phyloP scores from a whole-genome alignment of 2,113 vertebrate species.

The Oreotragus oreotragus region DNA sequence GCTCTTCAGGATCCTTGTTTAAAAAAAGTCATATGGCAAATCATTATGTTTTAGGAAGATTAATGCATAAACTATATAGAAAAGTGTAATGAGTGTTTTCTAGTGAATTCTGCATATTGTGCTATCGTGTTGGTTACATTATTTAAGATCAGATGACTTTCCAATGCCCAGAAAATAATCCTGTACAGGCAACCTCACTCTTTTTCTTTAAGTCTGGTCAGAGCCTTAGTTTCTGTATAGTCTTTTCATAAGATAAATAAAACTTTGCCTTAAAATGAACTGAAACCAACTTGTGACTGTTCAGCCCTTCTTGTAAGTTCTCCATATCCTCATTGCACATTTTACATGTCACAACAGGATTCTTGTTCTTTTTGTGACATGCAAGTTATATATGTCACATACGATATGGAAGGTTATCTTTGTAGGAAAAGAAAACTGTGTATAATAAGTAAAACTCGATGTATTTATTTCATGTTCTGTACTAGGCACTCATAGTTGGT shows the following conservation, averaged over 20 bases:
- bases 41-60: neutral
- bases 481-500: neutral
- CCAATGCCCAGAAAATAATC: neutral
- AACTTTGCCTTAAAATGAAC: neutral
- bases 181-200: neutral
- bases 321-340: neutral
- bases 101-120: neutral
- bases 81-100: neutral
- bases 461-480: constrained; percentile 6
- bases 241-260: neutral
- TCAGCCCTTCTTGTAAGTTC: neutral
- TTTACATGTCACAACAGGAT: neutral
- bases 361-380: neutral
- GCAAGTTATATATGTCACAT: neutral
- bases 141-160: neutral
- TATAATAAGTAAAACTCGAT: neutral
- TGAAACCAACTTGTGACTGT: neutral
- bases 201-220: neutral
- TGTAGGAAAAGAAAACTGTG: neutral
- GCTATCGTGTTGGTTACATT: neutral
- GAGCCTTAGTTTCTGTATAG: neutral
- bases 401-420: neutral
- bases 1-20: neutral
- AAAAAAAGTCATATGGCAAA: neutral
- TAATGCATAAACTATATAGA: neutral